Evolutionary conservation across 2,888 invertebrate genomes (phyloP), one percentile per base, ranked within the genome.

Genomic region (Sycophila texana): DNA sequence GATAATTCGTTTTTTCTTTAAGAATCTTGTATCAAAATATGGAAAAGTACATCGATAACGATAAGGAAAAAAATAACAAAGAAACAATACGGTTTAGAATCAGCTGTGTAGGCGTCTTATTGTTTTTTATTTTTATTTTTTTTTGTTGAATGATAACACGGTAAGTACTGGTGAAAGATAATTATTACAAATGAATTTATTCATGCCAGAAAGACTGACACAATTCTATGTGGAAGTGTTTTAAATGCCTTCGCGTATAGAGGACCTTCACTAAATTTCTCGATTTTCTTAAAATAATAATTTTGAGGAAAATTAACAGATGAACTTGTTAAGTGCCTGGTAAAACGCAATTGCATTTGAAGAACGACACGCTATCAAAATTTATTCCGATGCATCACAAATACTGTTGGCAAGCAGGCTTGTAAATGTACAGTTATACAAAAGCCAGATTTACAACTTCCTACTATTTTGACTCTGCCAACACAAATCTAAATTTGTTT

Each of bases 401-500:
- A 49, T 65, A 39, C 39, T 66, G 20, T 74, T 74, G 74, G 74
- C 74, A 74, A 74, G 20, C 30, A 10, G 0, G n/a, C 7, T 51
- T 22, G 0, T 30, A 39, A 22, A 49, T 14, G 14, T 61, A 51
- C 18, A 72, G 12, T 10, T 63, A 39, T 22, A 63, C 20, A 63
- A 63, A 53, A 12, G 51, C 63, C 26, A 60, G 61, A 72, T 51
- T 30, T 61, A 18, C 26, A 39, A 74, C 53, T 74, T 65, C 65
- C 65, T 51, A 65, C 55, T 14, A 20, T 39, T 65, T 74, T 47
- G 30, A 65, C 20, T 26, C 26, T 65, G 73, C 73, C 73, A 57
- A 55, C 47, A 47, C 39, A 14, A 65, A 20, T 74, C 73, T 74
- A 74, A 74, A 72, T 74, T 13, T 74, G 55, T 55, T 74, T 22